Conservation (phyloP, 2,113 vertebrate species). For the Triplophysa rosa region DNA sequence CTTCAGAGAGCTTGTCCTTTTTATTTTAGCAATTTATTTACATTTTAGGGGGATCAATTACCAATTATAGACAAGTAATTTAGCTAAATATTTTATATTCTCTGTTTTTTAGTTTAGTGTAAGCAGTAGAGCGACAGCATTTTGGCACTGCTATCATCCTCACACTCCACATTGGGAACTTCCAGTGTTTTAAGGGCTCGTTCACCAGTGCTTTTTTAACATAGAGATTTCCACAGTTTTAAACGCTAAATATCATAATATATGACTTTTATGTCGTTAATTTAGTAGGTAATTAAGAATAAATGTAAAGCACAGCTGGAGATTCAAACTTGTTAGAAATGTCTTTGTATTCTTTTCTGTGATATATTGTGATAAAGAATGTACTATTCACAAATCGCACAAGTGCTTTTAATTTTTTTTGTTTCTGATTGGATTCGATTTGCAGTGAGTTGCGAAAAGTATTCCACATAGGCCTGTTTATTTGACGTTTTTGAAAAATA, state of each 20-base stretch:
- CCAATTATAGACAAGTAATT: neutral
- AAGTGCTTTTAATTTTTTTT: neutral
- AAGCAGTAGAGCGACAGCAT: neutral
- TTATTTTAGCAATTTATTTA: neutral
- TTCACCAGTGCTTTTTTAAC: neutral
- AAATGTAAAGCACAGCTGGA: neutral
- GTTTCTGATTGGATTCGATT: too few species aligned
- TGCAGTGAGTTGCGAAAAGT: neutral
- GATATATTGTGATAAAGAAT: slow-evolving; percentile 30
- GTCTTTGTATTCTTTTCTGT: slow-evolving; percentile 41
- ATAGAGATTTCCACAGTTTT: neutral
- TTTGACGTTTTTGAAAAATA: neutral
- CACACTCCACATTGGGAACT: slow-evolving; percentile 3
- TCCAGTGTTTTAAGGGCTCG: slow-evolving; percentile 21
- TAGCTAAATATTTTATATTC: neutral
- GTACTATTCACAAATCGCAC: neutral
- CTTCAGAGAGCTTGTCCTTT: neutral
- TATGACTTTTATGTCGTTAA: neutral
- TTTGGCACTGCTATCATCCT: slow-evolving; percentile 2
- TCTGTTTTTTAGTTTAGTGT: neutral
- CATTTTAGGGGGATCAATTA: neutral
- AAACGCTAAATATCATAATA: neutral
- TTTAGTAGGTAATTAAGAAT: slow-evolving; percentile 2
- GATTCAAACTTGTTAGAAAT: slow-evolving; percentile 23
- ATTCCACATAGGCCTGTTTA: neutral